These are phyloP conservation scores for Temnothorax rugatulus DNA, from an alignment of 2,888 invertebrate genomes.

Conservation along the genomic window DNA sequence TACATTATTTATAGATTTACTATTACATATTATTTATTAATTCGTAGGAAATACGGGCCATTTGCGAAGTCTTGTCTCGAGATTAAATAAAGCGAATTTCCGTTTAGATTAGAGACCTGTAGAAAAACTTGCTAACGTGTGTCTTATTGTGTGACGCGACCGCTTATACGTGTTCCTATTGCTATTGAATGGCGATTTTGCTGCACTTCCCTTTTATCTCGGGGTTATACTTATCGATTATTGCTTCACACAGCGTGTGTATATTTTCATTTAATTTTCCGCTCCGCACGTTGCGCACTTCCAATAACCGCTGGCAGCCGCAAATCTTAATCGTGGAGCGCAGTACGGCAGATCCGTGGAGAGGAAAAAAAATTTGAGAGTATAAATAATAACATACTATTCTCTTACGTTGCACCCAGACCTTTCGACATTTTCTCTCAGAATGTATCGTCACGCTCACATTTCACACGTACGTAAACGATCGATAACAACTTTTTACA, in stretches of 20 bases:
- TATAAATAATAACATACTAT: neutral
- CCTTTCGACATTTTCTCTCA: slow-evolving; percentile 5
- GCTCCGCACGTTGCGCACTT: slow-evolving; percentile 45
- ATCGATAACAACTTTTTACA: slow-evolving; percentile 1
- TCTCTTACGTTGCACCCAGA: neutral
- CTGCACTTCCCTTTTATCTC: slow-evolving; percentile 49
- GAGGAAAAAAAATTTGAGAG: neutral
- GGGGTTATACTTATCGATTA: slow-evolving; percentile 54
- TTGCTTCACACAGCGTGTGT: slow-evolving; percentile 51
- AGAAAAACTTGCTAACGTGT: slow-evolving; percentile 3
- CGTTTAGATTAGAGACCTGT: neutral
- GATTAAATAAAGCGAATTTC: neutral
- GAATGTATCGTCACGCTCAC: neutral
- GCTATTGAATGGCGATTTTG: slow-evolving; percentile 47
- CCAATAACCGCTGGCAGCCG: slow-evolving; percentile 24
- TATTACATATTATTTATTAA: neutral
- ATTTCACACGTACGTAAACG: neutral
- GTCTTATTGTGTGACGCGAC: slow-evolving; percentile 27
- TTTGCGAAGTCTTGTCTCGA: neutral
- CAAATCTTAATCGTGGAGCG: slow-evolving; percentile 36
- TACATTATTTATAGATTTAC: neutral
- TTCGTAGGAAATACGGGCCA: neutral
- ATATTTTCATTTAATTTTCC: slow-evolving; percentile 44
- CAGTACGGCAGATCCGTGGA: slow-evolving; percentile 45
- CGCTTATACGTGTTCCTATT: slow-evolving; percentile 31